A percentile compares a stretch with the other conserved stretches of the same genome.
These are phyloP conservation scores for Stenotaenia linearis DNA, from an alignment of 2,888 invertebrate genomes.

Conservation along the genomic window DNA sequence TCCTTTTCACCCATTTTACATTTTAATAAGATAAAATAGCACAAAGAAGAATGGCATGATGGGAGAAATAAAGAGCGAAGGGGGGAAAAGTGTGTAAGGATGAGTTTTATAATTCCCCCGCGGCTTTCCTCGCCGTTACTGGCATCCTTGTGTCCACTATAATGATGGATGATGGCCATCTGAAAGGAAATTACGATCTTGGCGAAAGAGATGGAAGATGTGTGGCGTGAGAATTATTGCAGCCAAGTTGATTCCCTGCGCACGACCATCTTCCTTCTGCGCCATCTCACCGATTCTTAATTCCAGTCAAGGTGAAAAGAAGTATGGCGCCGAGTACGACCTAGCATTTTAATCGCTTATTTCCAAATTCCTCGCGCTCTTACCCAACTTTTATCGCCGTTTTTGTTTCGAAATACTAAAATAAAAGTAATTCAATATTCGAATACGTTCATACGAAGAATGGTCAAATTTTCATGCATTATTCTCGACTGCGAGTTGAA, in stretches of 20 bases:
- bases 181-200: constrained; percentile 11
- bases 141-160: constrained; percentile 3
- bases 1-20: background rate
- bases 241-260: background rate
- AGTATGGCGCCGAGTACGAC: background rate
- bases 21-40: background rate
- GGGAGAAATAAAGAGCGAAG: background rate
- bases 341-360: background rate
- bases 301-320: constrained; percentile 16
- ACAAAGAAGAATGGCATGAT: background rate
- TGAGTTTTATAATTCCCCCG: constrained; percentile 4
- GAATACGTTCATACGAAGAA: no score
- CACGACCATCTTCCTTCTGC: background rate
- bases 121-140: background rate
- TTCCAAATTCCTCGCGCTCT: background rate
- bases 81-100: background rate
- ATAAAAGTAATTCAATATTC: no score
- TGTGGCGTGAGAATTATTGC: background rate
- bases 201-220: background rate
- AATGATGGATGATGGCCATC: constrained; percentile 2
- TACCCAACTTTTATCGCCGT: no score
- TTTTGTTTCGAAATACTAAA: no score
- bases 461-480: no score
- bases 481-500: no score
- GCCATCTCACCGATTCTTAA: background rate